phyloP scores from a whole-genome alignment of 2,888 invertebrate genomes.

The Drosophila diplacantha region DNA sequence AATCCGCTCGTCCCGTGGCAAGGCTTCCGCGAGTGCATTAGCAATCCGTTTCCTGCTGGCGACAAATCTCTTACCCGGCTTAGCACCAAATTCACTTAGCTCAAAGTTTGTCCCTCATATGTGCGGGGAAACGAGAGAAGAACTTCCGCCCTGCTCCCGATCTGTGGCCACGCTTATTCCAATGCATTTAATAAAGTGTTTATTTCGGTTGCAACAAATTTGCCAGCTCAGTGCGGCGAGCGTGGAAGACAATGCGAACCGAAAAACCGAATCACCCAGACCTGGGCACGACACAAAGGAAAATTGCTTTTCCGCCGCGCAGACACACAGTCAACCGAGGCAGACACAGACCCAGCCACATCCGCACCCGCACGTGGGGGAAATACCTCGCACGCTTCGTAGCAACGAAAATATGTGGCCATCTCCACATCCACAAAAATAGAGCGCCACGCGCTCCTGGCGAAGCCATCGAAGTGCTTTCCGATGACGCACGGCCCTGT shows the following conservation, averaged over 20 bases:
- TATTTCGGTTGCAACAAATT: constrained; percentile 71
- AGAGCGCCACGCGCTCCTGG: constrained; percentile 36
- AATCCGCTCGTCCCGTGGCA: background rate
- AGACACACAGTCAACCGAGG: constrained; percentile 24
- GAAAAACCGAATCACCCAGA: constrained; percentile 60
- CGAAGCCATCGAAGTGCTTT: constrained; percentile 62
- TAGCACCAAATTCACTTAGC: constrained; percentile 70
- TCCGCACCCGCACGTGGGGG: constrained; percentile 29
- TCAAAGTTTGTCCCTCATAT: constrained; percentile 46
- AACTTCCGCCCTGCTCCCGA: constrained; percentile 1
- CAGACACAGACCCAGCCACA: constrained; percentile 41
- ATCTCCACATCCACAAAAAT: background rate
- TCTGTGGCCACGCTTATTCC: constrained; percentile 60
- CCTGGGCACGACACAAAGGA: constrained; percentile 72
- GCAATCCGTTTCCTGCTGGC: constrained; percentile 34
- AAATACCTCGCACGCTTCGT: constrained; percentile 68
- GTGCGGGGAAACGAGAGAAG: constrained; percentile 29
- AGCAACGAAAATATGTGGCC: constrained; percentile 67
- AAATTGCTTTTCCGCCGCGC: constrained; percentile 72
- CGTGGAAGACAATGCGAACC: constrained; percentile 62
- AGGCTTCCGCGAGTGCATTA: constrained; percentile 25
- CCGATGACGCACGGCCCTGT: constrained; percentile 56
- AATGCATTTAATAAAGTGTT: constrained; percentile 75
- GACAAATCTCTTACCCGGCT: constrained; percentile 47
- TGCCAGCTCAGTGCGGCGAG: constrained; percentile 63